Evolutionary conservation across 2,888 invertebrate genomes (phyloP), one percentile per base, ranked within the genome.

Genomic region (Diabrotica balteata): DNA sequence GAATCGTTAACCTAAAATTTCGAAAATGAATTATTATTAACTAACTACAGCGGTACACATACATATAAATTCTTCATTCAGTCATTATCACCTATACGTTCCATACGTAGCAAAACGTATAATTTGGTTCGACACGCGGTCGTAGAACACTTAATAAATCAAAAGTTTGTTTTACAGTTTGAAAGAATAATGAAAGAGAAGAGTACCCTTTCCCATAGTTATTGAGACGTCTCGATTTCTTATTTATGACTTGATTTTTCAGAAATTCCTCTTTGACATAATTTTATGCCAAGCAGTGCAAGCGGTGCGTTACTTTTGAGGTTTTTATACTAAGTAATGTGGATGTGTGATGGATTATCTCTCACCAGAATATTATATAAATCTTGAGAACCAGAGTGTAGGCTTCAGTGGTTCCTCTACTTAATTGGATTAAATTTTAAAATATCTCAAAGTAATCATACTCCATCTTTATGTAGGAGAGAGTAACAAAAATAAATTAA

Each of bases 71-170:
- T 66, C 67, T 32, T 71, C 67, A 71, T 68, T 68, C 64, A 66
- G 71, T 67, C 68, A 68, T 71, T 71, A 68, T 68, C 71, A 67
- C 68, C 67, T 64, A 61, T 66, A 64, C 67, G 46, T 66, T 69
- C 32, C 66, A 61, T 69, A 68, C 62, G 32, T 67, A 68, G 53
- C 59, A 59, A 59, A 68, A 68, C 66, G 54, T 69, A 64, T 69
- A 71, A 71, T 71, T 71, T 71, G 49, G 66, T 65, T 62, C 54
- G 69, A 69, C 63, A 66, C 69, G 66, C 62, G 63, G 55, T 66
- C 66, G 55, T 66, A 66, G 66, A 53, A 54, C 62, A 69, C 59
- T 69, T 42, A 69, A 69, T 69, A 69, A 69, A 69, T 69, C 69
- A 69, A 59, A 63, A 66, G 66, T 66, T 66, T 62, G 59, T 66